Evolutionary conservation across 2,888 invertebrate genomes (phyloP).

Genomic region (Agapostemon virescens): DNA sequence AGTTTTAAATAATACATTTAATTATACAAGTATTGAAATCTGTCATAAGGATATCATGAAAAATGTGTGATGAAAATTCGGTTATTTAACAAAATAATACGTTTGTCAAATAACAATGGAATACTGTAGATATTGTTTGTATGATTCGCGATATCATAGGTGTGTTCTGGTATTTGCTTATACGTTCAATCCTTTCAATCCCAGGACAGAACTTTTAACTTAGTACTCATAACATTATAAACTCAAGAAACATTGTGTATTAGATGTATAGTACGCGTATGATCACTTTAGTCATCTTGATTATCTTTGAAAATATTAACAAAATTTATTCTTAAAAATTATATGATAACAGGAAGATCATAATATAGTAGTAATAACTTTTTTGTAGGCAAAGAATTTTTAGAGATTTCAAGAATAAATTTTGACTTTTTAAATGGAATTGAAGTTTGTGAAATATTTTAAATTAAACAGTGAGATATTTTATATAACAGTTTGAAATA

Average conservation of each 20-base stretch:
- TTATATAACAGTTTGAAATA: not conserved
- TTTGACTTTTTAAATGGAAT: not conserved
- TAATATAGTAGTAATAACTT: not conserved
- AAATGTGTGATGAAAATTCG: not conserved
- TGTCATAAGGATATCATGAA: not conserved
- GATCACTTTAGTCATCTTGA: not conserved
- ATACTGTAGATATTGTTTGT: slow-evolving; percentile 19
- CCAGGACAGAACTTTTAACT: slow-evolving; percentile 22
- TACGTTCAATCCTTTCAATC: slow-evolving; percentile 25
- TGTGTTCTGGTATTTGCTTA: slow-evolving; percentile 25
- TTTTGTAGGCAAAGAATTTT: not conserved
- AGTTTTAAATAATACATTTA: not conserved
- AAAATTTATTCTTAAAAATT: not conserved
- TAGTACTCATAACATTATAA: slow-evolving; percentile 8
- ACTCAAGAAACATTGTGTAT: slow-evolving; percentile 24
- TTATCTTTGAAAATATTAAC: not conserved
- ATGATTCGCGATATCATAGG: slow-evolving; percentile 20
- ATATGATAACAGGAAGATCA: not conserved
- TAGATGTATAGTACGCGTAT: slow-evolving; percentile 1
- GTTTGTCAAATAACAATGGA: slow-evolving; percentile 1
- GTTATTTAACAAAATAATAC: slow-evolving; percentile 2
- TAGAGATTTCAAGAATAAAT: not conserved
- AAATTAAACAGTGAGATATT: too few relatives aligned
- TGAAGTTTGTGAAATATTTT: not conserved
- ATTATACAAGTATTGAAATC: not conserved